Percentiles rank a stretch among this genome's conserved stretches.
phyloP scores from a whole-genome alignment of 1,140 invertebrate species.

The Penaeus chinensis region DNA sequence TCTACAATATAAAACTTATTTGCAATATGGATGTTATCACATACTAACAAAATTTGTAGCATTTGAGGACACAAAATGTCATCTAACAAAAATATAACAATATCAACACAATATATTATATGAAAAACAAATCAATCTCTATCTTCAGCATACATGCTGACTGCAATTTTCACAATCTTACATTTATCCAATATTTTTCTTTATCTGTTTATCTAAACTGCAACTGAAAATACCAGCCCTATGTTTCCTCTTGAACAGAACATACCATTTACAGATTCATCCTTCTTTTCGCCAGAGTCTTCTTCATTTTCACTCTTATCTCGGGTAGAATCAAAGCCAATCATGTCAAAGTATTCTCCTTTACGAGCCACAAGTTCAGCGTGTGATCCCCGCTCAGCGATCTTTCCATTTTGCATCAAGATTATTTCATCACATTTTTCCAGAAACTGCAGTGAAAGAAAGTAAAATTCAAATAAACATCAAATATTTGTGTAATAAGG shows the following conservation, averaged over 20 bases:
- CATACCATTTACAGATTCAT: not conserved
- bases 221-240: not conserved
- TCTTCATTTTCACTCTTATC: constrained; percentile 29
- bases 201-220: no score
- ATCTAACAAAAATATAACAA: no score
- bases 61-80: no score
- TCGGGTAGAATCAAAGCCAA: constrained; percentile 32
- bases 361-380: constrained; percentile 67
- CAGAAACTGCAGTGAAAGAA: constrained; percentile 64
- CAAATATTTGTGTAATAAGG: no score
- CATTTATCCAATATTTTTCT: no score
- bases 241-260: not conserved
- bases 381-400: constrained; percentile 70
- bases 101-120: no score
- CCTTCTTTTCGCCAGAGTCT: constrained; percentile 5
- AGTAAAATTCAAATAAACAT: not conserved
- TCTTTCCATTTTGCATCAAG: constrained; percentile 70
- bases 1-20: no score
- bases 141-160: no score
- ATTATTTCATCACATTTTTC: constrained; percentile 71
- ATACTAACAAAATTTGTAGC: no score
- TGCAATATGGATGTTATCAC: no score
- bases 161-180: no score
- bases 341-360: constrained; percentile 68
- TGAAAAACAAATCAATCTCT: no score